Evolutionary conservation across 2,888 invertebrate genomes (phyloP), one percentile per base, ranked within the genome.

Genomic region (Microplitis manilae): DNA sequence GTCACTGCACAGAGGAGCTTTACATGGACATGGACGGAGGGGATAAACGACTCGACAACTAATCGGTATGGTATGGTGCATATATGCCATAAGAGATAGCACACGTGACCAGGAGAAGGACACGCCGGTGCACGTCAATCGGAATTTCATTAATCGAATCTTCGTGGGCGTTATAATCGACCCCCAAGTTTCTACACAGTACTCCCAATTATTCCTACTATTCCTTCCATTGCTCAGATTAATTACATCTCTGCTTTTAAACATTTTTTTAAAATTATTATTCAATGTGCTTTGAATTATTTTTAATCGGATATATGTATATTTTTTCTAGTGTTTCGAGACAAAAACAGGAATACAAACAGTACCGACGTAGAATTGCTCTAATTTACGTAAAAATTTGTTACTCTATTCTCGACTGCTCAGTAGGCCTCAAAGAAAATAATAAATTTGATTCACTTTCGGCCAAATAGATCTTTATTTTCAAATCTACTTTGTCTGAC

Each of bases 131-230:
- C 70, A 67, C 67, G 17, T 75, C 69, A 77, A 79, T 79, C 67
- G 77, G 79, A 80, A 79, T 79, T 79, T 79, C 79, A 77, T 80
- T 79, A 80, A 80, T 79, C 77, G 73, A 79, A 80, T 77, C 68
- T 64, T 73, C 75, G 77, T 77, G 70, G 77, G 71, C 75, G 75
- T 75, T 73, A 80, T 75, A 71, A 77, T 13, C 50, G 75, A 20
- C 15, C 61, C 40, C 38, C 39, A 39, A 61, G 41, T 68, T 73
- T 39, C 61, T 59, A 15, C 62, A 68, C n/a, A 60, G 62, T 68
- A 30, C 30, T 72, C 20, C 8, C 17, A 38, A 71, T 71, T 71
- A 61, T 71, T 61, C 20, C 60, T 38, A 15, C 15, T n/a, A 62
- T 62, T 62, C 62, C 6, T 62, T 62, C 62, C 8, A 15, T 62